phyloP scores from a whole-genome alignment of 2,113 vertebrate genomes.

The Paramormyrops kingsleyae region DNA sequence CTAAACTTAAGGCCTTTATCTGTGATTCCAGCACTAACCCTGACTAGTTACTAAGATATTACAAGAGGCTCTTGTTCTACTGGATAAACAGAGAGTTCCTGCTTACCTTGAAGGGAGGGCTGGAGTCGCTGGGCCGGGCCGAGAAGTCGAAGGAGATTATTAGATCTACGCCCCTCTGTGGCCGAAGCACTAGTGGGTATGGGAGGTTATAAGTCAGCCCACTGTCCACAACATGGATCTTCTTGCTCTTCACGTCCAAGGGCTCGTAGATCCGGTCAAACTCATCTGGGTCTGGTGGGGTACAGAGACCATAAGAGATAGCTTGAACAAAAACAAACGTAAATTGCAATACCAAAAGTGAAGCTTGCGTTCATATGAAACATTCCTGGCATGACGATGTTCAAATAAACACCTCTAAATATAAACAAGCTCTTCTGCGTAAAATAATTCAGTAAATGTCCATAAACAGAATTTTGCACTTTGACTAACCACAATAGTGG shows the following conservation, averaged over 20 bases:
- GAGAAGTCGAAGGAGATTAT: conserved; percentile 98
- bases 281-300: conserved; percentile 80
- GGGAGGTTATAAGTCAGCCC: conserved; percentile 96
- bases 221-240: conserved; percentile 95
- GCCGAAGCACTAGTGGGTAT: conserved; percentile 82
- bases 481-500: not conserved
- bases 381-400: not conserved
- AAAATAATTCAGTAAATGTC: not conserved
- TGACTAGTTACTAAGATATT: not conserved
- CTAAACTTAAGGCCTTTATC: not conserved
- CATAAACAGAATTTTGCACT: not conserved
- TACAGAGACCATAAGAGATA: no score
- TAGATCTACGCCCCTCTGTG: conserved; percentile 82
- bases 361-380: not conserved
- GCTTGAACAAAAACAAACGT: not conserved
- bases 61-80: not conserved
- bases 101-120: conserved; percentile 91
- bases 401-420: not conserved
- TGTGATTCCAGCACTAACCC: not conserved
- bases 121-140: conserved; percentile 88
- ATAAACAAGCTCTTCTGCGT: not conserved
- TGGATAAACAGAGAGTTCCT: not conserved
- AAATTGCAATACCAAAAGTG: not conserved
- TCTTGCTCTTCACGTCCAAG: conserved; percentile 94
- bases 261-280: conserved; percentile 95